Conservation (phyloP, 2,113 vertebrate species). For the Ciconia boyciana region DNA sequence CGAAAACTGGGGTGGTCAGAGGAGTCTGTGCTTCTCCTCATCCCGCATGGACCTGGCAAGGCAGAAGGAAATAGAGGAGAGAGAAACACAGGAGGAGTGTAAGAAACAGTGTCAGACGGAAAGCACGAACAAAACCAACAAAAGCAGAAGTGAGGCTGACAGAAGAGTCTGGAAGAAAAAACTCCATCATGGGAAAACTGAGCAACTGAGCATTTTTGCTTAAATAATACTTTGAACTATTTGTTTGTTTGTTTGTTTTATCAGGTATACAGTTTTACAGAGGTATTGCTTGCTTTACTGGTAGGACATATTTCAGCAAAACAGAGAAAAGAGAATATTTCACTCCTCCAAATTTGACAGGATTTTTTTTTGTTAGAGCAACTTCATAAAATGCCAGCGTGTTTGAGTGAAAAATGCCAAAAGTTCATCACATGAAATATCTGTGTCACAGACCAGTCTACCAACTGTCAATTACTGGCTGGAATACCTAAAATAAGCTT, state of each 20-base stretch:
- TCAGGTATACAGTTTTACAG: not conserved
- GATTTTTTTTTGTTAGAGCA: not conserved
- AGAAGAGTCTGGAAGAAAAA: not conserved
- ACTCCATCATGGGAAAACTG: fast-evolving
- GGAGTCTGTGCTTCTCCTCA: not conserved
- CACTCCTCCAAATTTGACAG: not conserved
- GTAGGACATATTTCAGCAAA: not conserved
- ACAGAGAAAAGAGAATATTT: not conserved
- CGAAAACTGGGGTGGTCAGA: not conserved
- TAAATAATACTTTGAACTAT: not conserved
- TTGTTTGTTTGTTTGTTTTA: not conserved
- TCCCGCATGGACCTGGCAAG: not conserved
- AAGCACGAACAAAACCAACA: not conserved
- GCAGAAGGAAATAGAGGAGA: not conserved
- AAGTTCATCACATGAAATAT: not conserved
- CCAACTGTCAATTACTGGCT: not conserved
- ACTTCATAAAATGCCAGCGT: not conserved
- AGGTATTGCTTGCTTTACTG: not conserved
- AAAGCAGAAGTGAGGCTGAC: not conserved
- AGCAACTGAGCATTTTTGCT: not conserved
- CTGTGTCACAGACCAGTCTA: not conserved
- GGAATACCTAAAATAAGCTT: not conserved
- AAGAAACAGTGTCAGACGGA: not conserved
- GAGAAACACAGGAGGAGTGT: not conserved
- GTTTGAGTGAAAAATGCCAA: not conserved